Evolutionary conservation across 2,888 invertebrate genomes (phyloP).

Genomic region (Torymus texanus): DNA sequence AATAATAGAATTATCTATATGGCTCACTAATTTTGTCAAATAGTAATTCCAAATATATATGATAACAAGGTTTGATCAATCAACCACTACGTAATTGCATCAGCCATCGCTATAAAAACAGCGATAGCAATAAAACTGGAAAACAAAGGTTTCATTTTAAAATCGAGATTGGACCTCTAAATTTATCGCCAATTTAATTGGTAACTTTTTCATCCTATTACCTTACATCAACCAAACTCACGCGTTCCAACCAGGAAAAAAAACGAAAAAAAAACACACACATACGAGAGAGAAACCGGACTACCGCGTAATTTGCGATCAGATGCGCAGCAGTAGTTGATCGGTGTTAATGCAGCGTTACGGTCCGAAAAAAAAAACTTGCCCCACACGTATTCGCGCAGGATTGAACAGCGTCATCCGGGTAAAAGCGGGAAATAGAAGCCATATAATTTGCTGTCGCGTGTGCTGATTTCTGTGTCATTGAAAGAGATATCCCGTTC

Average conservation of each 20-base stretch:
- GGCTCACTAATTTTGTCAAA: no score
- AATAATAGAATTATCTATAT: no score
- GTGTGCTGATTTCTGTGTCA: constrained; percentile 23
- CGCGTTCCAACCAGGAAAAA: neutral
- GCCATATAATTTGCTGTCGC: constrained; percentile 14
- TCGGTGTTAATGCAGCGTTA: constrained; percentile 18
- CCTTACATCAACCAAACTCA: neutral
- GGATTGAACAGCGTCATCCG: constrained; percentile 3
- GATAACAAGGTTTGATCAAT: no score
- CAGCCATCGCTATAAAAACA: no score
- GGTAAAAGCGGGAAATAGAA: constrained; percentile 9
- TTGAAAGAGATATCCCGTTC: constrained; percentile 28
- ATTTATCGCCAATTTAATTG: neutral
- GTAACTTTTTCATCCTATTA: neutral
- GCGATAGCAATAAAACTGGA: no score
- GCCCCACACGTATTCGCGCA: neutral
- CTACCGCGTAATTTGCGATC: neutral
- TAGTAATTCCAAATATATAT: no score
- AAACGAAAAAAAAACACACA: no score
- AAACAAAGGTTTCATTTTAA: no score
- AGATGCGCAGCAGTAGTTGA: neutral
- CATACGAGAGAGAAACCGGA: no score
- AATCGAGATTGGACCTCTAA: no score
- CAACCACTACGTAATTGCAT: no score
- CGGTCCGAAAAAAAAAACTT: neutral